Conservation (phyloP, 1,140 invertebrate species). For the Bombus vancouverensis region DNA sequence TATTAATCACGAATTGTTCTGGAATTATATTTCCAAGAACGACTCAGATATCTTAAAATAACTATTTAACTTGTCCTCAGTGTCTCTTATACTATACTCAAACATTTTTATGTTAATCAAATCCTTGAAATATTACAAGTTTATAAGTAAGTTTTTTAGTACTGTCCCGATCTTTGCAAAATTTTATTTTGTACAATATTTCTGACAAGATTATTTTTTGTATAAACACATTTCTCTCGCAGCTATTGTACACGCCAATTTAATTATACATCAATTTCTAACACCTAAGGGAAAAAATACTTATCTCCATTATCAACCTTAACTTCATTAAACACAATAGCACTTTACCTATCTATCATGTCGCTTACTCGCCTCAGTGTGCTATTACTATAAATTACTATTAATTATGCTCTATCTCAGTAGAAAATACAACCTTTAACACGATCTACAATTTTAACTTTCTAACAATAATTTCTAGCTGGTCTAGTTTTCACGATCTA, state of each 20-base stretch:
- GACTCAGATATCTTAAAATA: not conserved
- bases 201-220: not conserved
- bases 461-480: no score
- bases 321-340: not conserved
- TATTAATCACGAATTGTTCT: not conserved
- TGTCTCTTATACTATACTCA: no score
- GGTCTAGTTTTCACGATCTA: not conserved
- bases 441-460: not conserved
- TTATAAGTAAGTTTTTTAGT: not conserved
- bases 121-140: not conserved
- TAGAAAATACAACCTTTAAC: not conserved
- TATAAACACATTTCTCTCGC: no score
- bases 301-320: not conserved
- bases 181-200: not conserved
- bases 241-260: not conserved
- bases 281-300: not conserved
- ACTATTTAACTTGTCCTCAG: not conserved
- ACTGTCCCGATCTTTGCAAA: not conserved
- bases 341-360: not conserved
- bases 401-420: not conserved
- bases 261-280: not conserved
- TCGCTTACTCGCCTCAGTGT: not conserved
- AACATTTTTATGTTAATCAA: not conserved
- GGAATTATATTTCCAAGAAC: not conserved
- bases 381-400: not conserved